Conservation (phyloP, 2,113 vertebrate species). For the Corythornis madagascariensis region DNA sequence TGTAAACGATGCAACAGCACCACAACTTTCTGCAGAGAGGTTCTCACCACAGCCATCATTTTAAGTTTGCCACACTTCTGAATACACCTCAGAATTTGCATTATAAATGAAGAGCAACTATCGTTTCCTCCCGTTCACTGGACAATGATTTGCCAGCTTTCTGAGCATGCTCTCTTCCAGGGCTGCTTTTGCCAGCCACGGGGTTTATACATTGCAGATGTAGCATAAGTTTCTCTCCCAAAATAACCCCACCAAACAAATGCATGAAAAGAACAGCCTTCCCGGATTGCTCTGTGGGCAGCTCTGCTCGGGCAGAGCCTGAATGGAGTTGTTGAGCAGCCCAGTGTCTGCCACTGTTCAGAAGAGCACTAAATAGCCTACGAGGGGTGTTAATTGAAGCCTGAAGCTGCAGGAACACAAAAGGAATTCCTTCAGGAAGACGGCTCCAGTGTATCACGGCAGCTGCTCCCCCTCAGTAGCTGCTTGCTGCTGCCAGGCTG, state of each 20-base stretch:
- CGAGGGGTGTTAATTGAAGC: constrained; percentile 74
- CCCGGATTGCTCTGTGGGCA: constrained; percentile 47
- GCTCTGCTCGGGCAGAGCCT: constrained; percentile 50
- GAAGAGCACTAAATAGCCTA: constrained; percentile 52
- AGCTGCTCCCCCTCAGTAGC: constrained; percentile 45
- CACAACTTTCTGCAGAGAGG: constrained; percentile 99
- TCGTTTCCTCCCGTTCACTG: constrained; percentile 86
- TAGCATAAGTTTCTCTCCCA: constrained; percentile 74
- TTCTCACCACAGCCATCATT: constrained; percentile 99
- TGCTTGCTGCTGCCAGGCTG: constrained; percentile 58
- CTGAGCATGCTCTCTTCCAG: constrained; percentile 85
- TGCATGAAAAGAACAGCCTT: constrained; percentile 31
- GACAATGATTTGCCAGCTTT: constrained; percentile 84
- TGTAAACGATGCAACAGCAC: constrained; percentile 98
- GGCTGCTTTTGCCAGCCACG: constrained; percentile 71
- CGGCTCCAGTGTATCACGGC: constrained; percentile 50
- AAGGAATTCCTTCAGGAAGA: constrained; percentile 66
- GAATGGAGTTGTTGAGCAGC: constrained; percentile 66
- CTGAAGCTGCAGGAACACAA: constrained; percentile 67
- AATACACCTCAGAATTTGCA: constrained; percentile 93
- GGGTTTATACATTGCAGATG: constrained; percentile 63
- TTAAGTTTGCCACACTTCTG: constrained; percentile 96
- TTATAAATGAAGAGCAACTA: constrained; percentile 90
- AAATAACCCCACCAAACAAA: constrained; percentile 6
- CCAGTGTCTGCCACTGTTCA: constrained; percentile 50